These are phyloP conservation scores for human DNA, from an alignment of 2,113 vertebrate species.

Conservation along the genomic window DNA sequence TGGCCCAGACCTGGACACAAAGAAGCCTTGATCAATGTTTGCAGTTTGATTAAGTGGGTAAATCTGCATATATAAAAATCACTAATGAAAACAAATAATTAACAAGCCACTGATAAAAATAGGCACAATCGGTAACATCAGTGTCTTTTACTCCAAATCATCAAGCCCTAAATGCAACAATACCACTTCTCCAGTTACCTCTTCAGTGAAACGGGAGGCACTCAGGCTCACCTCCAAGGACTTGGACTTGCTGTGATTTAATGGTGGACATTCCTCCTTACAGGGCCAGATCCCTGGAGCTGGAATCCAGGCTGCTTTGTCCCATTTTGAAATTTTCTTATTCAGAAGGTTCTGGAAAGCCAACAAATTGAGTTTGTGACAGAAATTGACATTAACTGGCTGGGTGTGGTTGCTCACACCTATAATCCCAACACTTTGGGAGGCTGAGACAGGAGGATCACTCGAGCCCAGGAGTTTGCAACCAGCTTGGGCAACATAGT, in stretches of 20 bases:
- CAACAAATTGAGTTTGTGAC: neutral
- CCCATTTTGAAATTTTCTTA: neutral
- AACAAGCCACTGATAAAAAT: neutral
- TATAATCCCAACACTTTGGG: no score
- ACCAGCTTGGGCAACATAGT: no score
- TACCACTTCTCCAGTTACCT: neutral
- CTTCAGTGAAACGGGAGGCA: neutral
- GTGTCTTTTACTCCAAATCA: neutral
- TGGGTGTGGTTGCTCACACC: no score
- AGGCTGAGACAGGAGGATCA: no score
- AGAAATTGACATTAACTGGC: neutral
- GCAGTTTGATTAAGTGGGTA: neutral
- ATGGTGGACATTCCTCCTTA: neutral
- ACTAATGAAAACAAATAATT: neutral
- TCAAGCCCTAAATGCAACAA: neutral
- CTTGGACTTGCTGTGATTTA: neutral
- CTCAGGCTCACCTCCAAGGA: neutral
- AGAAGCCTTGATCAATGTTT: neutral
- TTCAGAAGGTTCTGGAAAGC: neutral
- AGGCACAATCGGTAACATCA: neutral
- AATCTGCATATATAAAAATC: neutral
- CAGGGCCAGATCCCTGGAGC: neutral
- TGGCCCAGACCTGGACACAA: neutral
- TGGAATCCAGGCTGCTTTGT: neutral
- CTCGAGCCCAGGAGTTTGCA: no score